phyloP scores from a whole-genome alignment of 2,113 vertebrate genomes.

The Cichladusa arquata region DNA sequence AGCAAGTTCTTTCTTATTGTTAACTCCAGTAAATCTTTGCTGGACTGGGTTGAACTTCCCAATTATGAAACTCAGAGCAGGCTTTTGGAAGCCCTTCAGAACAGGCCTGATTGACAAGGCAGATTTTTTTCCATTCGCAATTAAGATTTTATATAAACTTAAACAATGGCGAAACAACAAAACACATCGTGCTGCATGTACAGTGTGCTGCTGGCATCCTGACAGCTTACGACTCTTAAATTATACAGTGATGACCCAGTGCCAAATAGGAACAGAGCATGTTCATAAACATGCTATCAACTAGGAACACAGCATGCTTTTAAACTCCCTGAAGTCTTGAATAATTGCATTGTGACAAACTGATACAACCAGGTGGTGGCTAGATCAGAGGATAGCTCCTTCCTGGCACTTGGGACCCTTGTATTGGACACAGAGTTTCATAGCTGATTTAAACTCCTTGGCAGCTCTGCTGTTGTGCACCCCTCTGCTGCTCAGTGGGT shows the following conservation, averaged over 20 bases:
- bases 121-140: slow-evolving; percentile 27
- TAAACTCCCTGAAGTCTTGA: neutral
- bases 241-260: neutral
- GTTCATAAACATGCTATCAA: neutral
- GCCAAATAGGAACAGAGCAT: neutral
- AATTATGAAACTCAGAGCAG: neutral
- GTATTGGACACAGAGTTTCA: neutral
- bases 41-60: neutral
- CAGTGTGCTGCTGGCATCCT: slow-evolving; percentile 8
- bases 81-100: neutral
- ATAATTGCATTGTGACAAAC: neutral
- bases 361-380: neutral
- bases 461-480: neutral
- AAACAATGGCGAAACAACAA: neutral
- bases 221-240: neutral
- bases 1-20: neutral
- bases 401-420: neutral
- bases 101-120: neutral
- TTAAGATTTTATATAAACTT: slow-evolving; percentile 28
- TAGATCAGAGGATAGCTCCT: neutral
- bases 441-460: neutral
- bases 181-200: neutral
- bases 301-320: neutral
- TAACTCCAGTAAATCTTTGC: neutral
- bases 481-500: neutral